Base-by-base conservation (phyloP, 2,888 invertebrate species). In the Helobdella robusta region DNA sequence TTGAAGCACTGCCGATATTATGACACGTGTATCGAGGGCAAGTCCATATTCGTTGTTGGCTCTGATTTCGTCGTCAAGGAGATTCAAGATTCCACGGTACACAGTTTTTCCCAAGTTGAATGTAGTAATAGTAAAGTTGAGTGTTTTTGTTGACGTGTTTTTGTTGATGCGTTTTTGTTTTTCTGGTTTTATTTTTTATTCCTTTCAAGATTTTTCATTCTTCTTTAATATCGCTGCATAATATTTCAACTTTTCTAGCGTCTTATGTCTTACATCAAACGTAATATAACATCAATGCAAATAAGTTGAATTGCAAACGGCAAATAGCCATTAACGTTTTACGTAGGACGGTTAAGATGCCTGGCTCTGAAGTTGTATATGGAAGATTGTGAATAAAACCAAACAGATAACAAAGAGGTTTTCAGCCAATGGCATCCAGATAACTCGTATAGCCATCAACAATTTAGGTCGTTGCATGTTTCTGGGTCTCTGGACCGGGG, bases 1-100 rank as follows among this genome's bases (percentile, higher is more conserved):
- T 30, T 28, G n/a, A 36, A n/a, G n/a, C n/a, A 62, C 20, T 46
- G 48, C 8, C 62, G 50, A n/a, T 62, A 62, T 48, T 62, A 50
- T 35, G 62, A 62, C 62, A 46, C 46, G 5, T 62, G 48, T 30
- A 62, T 62, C 2, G 62, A 62, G 30, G 62, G 62, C n/a, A 62
- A 62, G 50, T 62, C 62, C 2, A 62, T 62, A 18, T 62, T 62
- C 20, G 62, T 34, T 2, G 62, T 62, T 25, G 62, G 62, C 2
- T 50, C 62, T 5, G 62, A 62, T 25, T 62, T 62, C 34, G 50
- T 50, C 1, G 62, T 62, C 32, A 62, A 62, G 25, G 62, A 62
- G 28, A 23, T 62, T 20, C 62, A 62, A 30, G 62, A 62, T n/a
- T 62, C 62, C 18, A 35, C 44, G 23, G 54, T 54, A 4, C 4